Evolutionary conservation across 2,888 invertebrate genomes (phyloP), one percentile per base, ranked within the genome.

Genomic region (Patella depressa): DNA sequence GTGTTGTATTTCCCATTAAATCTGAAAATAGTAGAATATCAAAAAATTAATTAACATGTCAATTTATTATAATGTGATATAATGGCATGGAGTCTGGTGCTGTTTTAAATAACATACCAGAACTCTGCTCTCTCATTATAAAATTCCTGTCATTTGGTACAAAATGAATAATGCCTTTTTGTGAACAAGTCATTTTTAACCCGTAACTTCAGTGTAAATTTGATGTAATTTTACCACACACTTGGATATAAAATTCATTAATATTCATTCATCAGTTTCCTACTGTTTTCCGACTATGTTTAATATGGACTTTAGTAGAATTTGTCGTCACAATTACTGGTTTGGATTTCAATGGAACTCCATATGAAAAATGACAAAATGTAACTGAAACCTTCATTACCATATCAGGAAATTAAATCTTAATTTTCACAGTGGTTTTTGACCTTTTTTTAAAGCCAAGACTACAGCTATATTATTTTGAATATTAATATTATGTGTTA

Each of bases 1-100:
- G 84, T 83, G 72, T 86, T 84, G 81, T 86, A 87, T 76, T 82
- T 84, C 53, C 87, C 87, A 72, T 82, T 81, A 78, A 87, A 87
- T 80, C 86, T 87, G 80, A 59, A 81, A 72, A 80, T 71, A 77
- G 71, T 71, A 59, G 17, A 69, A 69, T n/a, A 65, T 73, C 59
- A 45, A 45, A 45, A 45, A 45, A 45, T 45, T 45, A 45, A 45
- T 45, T 45, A 45, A 45, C 9, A 45, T 45, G 9, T 45, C 45
- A 45, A 45, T 45, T 45, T 45, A 45, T 45, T 45, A 45, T 45
- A 45, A 45, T 45, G 45, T 45, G 45, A 45, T 45, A 45, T 45
- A 45, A 45, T 45, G 45, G 45, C 45, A 0, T 45, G 45, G 45
- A 45, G 45, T 45, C 7, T 45, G 45, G 45, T 45, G 45, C 45